phyloP scores from a whole-genome alignment of 2,113 vertebrate genomes.

The Anolis carolinensis region DNA sequence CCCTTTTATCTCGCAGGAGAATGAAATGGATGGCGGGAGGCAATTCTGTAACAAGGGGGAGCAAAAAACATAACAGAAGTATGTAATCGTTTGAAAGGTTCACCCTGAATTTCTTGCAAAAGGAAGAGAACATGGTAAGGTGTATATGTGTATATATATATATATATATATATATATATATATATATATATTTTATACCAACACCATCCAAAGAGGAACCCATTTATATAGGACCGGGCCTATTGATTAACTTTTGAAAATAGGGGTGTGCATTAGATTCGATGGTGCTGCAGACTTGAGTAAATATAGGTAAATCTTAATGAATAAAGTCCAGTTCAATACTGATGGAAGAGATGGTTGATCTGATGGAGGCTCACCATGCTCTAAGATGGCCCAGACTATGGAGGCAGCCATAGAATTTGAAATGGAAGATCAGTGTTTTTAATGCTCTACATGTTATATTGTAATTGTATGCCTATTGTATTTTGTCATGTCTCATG shows the following conservation, averaged over 20 bases:
- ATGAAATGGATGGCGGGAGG: not conserved
- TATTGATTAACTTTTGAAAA: not conserved
- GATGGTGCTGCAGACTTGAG: too few relatives aligned
- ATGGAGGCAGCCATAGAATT: too few relatives aligned
- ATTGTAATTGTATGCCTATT: too few relatives aligned
- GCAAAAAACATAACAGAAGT: not conserved
- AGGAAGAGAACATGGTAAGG: not conserved
- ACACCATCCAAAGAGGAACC: not conserved
- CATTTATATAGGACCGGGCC: not conserved
- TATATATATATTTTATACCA: not conserved
- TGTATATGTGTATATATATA: too few relatives aligned
- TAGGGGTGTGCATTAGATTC: too few relatives aligned
- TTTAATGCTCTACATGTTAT: too few relatives aligned
- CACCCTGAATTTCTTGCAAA: not conserved
- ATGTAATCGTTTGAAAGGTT: not conserved
- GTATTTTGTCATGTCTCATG: too few relatives aligned
- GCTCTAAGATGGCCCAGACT: too few relatives aligned
- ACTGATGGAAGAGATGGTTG: not conserved
- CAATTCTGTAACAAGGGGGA: not conserved
- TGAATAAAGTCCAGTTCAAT: too few relatives aligned
- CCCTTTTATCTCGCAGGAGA: constrained; percentile 64
- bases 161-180: too few relatives aligned
- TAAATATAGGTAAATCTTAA: too few relatives aligned
- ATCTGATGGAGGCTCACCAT: not conserved
- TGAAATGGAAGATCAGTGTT: too few relatives aligned